Base-by-base conservation (phyloP, 2,113 vertebrate species). In the Mesocricetus auratus region DNA sequence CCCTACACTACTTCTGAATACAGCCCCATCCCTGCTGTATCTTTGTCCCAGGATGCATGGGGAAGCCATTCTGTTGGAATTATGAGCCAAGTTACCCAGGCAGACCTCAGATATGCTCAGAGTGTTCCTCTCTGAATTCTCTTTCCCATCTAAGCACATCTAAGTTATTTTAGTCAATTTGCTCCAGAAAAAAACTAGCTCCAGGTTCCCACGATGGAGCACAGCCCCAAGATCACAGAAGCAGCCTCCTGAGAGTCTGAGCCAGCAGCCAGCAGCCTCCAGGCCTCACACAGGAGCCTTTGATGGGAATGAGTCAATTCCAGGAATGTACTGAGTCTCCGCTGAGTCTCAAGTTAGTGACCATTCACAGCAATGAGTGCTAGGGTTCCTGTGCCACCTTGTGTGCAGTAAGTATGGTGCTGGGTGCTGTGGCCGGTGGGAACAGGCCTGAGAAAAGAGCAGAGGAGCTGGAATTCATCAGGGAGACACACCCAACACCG, bases 261-360 rank as follows among this genome's bases (percentile, higher is more conserved):
- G 19, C 58, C 36, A 53, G 86, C 36, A 60, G 53, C 62, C 33
- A 39, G 81, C 33, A 58, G 90, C 31, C 73, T 92, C 75, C 66
- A 94, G 31, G 64, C 24, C 21, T 62, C 53, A 93, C 47, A 5
- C 29, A 33, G 81, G 50, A 71, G 45, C 82, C 87, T 83, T 56
- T 56, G 68, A 21, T 88, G 69, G 93, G 86, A 88, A 11, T 88
- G 92, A 97, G 93, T 95, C 94, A 95, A 78, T 68, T 42, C 94
- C 4, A 95, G 89, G 95, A 96, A 96, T 92, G 86, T n/a, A 29
- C 86, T 45, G 82, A 86, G 78, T 95, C 73, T 78, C 90, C 68
- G 33, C 62, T 92, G 56, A 92, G 94, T 68, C 89, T 42, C 39
- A 90, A 68, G 16, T 94, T 95, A 94, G 89, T 95, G 88, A 89